Base-by-base conservation (phyloP, 1,140 invertebrate genomes). In the Acromyrmex charruanus region DNA sequence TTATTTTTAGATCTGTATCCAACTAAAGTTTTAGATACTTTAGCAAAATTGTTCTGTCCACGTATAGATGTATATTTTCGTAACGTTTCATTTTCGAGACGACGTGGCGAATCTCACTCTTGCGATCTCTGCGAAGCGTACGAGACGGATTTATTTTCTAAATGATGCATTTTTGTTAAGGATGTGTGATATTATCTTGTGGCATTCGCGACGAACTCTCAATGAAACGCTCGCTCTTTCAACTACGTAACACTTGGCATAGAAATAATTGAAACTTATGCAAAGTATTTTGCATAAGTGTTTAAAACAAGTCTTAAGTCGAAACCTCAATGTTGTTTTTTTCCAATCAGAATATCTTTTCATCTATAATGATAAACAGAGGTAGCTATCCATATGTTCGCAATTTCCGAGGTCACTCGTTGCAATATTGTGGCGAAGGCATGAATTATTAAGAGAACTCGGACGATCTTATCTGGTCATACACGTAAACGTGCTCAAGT, bases 401-500 rank as follows among this genome's bases (percentile, higher is more conserved):
- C 69, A 81, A 81, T 81, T 71, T 81, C 31, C 79, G 55, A 63
- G 55, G 69, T 75, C 68, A 65, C 61, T 66, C 21, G 49, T 44
- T 44, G 79, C 79, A 51, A 84, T 75, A 84, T 75, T 74, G 72
- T 65, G 49, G 39, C 58, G 28, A 18, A 53, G 18, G 65, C 0
- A 63, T 85, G 68, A 86, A 80, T 88, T 86, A 86, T 65, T 59
- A 72, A 80, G 25, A 59, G 58, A 61, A 89, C 25, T 49, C 35
- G 39, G 28, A 71, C 16, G 88, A 89, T 89, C 77, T 85, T 84
- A 89, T 85, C 87, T 88, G 58, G 49, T n/a, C 49, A 2, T n/a
- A 72, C 44, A 65, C 68, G 65, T 84, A 79, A 59, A 49, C 74
- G 74, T 71, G 84, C 44, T 74, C 18, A 55, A 51, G 51, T 71